Evolutionary conservation across 1,140 invertebrate species (phyloP).

Genomic region (Drosophila busckii): DNA sequence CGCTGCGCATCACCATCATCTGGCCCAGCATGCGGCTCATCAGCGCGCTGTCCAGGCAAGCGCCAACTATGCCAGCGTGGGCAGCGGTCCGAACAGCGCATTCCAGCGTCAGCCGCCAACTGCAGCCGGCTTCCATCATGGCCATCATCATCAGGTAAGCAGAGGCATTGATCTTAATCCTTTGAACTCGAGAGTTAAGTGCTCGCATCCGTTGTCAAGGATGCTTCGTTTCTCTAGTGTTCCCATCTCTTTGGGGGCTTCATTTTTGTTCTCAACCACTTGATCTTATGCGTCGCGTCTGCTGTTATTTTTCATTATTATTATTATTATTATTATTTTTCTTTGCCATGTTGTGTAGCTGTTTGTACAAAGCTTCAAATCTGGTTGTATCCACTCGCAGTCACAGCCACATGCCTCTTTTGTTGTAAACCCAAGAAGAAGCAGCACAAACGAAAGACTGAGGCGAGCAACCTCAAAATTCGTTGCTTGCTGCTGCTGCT

Average conservation of each 20-base stretch:
- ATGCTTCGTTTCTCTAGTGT: slow-evolving; percentile 37
- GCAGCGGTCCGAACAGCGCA: slow-evolving; percentile 66
- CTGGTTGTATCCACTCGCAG: slow-evolving; percentile 53
- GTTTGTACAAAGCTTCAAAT: slow-evolving; percentile 75
- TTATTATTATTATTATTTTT: slow-evolving; percentile 27
- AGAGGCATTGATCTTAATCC: slow-evolving; percentile 48
- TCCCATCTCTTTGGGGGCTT: too few relatives aligned
- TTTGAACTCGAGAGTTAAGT: slow-evolving; percentile 27
- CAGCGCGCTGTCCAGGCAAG: slow-evolving; percentile 43
- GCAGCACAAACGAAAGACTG: too few relatives aligned
- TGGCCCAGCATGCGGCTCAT: slow-evolving; percentile 30
- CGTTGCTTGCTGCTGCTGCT: background rate
- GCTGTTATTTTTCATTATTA: slow-evolving; percentile 46
- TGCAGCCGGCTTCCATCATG: slow-evolving; percentile 70
- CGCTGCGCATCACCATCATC: slow-evolving; percentile 28
- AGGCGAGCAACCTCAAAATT: slow-evolving; percentile 34
- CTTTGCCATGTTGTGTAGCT: slow-evolving; percentile 16
- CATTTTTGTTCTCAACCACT: slow-evolving; percentile 62
- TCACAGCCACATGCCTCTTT: background rate
- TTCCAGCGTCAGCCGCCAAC: slow-evolving; percentile 69
- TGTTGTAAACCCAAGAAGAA: too few relatives aligned
- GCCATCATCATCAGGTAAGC: slow-evolving; percentile 77
- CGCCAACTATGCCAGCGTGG: slow-evolving; percentile 47
- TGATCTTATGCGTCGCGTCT: slow-evolving; percentile 58
- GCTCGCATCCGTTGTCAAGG: slow-evolving; percentile 57